phyloP scores from a whole-genome alignment of 2,113 vertebrate species.

The Onychorhynchus coronatus region DNA sequence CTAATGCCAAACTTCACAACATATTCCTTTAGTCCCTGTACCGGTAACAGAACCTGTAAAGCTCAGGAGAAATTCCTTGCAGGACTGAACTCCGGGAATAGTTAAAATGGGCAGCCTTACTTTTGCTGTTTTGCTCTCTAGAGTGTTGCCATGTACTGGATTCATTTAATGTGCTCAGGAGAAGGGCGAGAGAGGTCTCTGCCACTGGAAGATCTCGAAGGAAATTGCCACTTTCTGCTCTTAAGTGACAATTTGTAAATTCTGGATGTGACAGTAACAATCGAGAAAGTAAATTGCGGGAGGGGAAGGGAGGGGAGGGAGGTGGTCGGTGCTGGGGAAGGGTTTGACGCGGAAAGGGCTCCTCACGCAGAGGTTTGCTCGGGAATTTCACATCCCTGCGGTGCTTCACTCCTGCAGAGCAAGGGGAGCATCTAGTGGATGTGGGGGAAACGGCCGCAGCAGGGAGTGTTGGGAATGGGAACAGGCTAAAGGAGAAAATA shows the following conservation, averaged over 20 bases:
- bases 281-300: not conserved
- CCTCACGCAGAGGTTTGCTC: not conserved
- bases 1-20: not conserved
- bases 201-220: not conserved
- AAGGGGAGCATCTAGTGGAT: constrained; percentile 70
- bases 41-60: not conserved
- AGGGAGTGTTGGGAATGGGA: not conserved
- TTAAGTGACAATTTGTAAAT: constrained; percentile 25
- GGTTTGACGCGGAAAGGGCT: not conserved
- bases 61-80: not conserved
- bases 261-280: constrained; percentile 30
- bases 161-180: not conserved
- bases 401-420: not conserved
- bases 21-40: not conserved
- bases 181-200: not conserved
- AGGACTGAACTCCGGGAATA: not conserved
- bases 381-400: not conserved
- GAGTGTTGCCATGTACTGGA: not conserved
- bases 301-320: not conserved
- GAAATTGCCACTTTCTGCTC: constrained; percentile 24
- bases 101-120: not conserved
- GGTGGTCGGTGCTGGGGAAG: not conserved
- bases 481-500: not conserved
- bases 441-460: not conserved
- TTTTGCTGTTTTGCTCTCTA: not conserved